Evolutionary conservation across 2,797 vertebrate species (phyloP), one percentile per base, ranked within the genome.

Genomic region (Cryptoprocta ferox): DNA sequence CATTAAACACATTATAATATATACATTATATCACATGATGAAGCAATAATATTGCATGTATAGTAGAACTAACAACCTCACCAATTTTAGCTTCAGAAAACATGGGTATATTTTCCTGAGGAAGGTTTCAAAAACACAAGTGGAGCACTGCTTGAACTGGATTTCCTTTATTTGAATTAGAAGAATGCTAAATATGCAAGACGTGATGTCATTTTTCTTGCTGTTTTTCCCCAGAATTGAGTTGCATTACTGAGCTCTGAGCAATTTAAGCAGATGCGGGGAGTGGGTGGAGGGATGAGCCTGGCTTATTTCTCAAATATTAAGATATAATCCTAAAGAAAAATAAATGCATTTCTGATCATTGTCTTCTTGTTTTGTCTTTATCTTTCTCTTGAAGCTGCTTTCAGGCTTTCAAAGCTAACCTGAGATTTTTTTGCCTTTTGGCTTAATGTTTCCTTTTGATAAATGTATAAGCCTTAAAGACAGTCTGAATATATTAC

Each of bases 151-250:
- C 24, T 85, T 93, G 68, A 87, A 86, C 11, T 16, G 0, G 48
- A 80, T 78, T 89, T 18, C 73, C 28, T 65, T 95, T 88, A 32
- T 35, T 61, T 35, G 5, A 71, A 56, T 84, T 56, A 81, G 16
- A 76, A 92, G 50, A 85, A 93, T 75, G 75, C 3, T 86, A 91
- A 68, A 71, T 68, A 70, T 39, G 39, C 11, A 95, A 90, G 48
- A 89, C 50, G 10, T 50, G 66, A 81, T 61, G 13, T 61, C 37
- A 68, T 48, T 83, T 94, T 80, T 61, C 13, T 66, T 56, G 39
- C 9, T 42, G 65, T 80, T 89, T 65, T 81, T n/a, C 6, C 11
- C 32, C 12, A 48, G 13, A 48, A 26, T 61, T 80, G 28, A 10
- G 11, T 26, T 73, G 56, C 2, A 18, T 75, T 85, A 68, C n/a